These are phyloP conservation scores for Criorhina ranunculi DNA, from an alignment of 2,888 invertebrate species.

Conservation along the genomic window DNA sequence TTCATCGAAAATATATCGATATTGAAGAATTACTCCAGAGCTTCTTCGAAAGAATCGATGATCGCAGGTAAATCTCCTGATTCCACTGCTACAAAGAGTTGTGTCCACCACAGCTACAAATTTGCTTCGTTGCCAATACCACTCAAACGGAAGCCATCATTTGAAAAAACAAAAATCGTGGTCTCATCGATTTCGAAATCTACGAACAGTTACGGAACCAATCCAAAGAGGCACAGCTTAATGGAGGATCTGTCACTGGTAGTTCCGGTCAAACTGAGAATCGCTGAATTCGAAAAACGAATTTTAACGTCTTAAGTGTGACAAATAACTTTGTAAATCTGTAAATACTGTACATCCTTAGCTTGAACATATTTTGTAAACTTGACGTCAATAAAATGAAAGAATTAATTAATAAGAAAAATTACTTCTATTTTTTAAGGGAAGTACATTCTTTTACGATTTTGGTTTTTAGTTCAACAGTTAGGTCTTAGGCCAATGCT, in stretches of 20 bases:
- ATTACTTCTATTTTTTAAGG: neutral
- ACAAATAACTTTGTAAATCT: slow-evolving; percentile 13
- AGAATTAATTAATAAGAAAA: slow-evolving; percentile 1
- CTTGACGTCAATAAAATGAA: slow-evolving; percentile 1
- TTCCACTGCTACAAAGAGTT: neutral
- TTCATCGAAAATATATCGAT: slow-evolving; percentile 13
- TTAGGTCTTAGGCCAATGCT: no score
- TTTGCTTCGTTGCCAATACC: slow-evolving; percentile 57
- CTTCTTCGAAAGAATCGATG: slow-evolving; percentile 11
- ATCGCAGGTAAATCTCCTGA: slow-evolving; percentile 8
- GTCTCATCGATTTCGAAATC: slow-evolving; percentile 78
- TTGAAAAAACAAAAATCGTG: slow-evolving; percentile 80
- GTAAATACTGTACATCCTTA: neutral
- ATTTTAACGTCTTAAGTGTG: slow-evolving; percentile 69
- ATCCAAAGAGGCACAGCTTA: slow-evolving; percentile 80
- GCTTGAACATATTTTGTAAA: neutral
- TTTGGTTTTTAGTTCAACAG: no score
- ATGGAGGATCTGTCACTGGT: slow-evolving; percentile 83
- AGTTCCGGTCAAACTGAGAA: slow-evolving; percentile 81
- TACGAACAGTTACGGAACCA: slow-evolving; percentile 71
- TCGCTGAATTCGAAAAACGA: slow-evolving; percentile 82
- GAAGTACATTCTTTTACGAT: no score
- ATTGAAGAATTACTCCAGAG: neutral
- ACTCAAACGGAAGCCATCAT: slow-evolving; percentile 80
- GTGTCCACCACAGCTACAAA: slow-evolving; percentile 28